Evolutionary conservation across 1,140 invertebrate species (phyloP), one percentile per base, ranked within the genome.

Genomic region (Paraescarpia echinospica): DNA sequence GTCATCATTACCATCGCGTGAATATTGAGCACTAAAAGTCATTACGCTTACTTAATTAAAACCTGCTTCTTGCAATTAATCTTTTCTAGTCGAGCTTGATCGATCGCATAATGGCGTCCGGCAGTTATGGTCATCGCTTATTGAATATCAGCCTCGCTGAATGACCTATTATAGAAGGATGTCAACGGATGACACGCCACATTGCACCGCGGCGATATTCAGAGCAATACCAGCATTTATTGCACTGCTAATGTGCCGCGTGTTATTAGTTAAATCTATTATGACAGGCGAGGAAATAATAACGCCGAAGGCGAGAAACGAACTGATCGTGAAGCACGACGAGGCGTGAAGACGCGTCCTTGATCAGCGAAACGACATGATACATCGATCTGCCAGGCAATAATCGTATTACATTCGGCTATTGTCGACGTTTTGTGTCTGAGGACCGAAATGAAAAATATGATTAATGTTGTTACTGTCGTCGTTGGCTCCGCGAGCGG

Each of bases 1-100:
- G 59, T 77, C 59, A 77, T 77, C 59, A 77, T 77, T 77, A 77
- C 27, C 18, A 18, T 4, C 59, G 59, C 59, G 59, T 27, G 59
- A 77, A 77, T 77, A 77, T 77, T 77, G 59, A 77, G 59, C 59
- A 12, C 12, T 18, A 18, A 77, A 77, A 18, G 59, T 77, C 59
- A 77, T 77, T 77, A 77, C 59, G 59, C 59, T 77, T 77, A 77
- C 59, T 77, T 77, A 77, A 77, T 77, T 77, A 77, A 77, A 77
- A 77, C 59, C 59, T 27, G 59, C 59, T 77, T 77, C 59, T 77
- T 27, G 27, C 59, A 77, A 77, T 77, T 77, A 77, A 77, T 77
- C 59, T 77, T 18, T 2, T 77, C 59, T 27, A 18, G 59, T 77
- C 22, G 59, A 4, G 2, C 59, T 31, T 77, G 59, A 77, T 77